Evolutionary conservation across 1,140 invertebrate genomes (phyloP).

Genomic region (Aphis gossypii): DNA sequence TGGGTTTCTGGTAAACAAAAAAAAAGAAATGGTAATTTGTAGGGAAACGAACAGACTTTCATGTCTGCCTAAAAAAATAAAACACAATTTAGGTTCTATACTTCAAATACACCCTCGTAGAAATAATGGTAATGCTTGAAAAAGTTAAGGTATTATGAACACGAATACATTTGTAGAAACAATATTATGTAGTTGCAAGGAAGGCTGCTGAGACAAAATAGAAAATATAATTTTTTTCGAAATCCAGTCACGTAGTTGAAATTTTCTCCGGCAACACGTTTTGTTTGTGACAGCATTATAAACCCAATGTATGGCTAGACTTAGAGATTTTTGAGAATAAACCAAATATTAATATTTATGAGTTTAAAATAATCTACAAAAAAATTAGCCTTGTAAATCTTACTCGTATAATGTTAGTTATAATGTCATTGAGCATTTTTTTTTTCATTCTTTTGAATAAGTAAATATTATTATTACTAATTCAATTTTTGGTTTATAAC

Average conservation of each 20-base stretch:
- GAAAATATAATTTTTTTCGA: slow-evolving; percentile 59
- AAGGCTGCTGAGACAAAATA: neutral
- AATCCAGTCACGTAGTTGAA: slow-evolving; percentile 36
- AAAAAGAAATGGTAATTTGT: neutral
- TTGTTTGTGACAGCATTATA: slow-evolving; percentile 46
- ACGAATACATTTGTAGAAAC: slow-evolving; percentile 22
- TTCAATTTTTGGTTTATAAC: neutral
- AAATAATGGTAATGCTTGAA: slow-evolving; percentile 31
- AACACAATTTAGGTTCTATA: neutral
- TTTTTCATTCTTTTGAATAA: neutral
- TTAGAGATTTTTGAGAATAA: slow-evolving; percentile 2
- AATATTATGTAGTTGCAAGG: slow-evolving; percentile 11
- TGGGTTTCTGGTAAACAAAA: neutral
- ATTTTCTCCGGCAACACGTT: slow-evolving; percentile 60
- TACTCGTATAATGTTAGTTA: neutral
- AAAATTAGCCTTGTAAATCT: neutral
- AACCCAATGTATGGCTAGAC: neutral
- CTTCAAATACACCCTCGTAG: neutral
- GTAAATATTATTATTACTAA: neutral
- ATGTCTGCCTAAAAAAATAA: neutral
- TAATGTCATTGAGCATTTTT: neutral
- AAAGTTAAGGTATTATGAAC: neutral
- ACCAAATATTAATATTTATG: slow-evolving; percentile 41
- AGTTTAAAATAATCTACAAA: neutral
- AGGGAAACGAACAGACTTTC: neutral